A percentile compares a stretch with the other conserved stretches of the same genome.
Evolutionary conservation across 2,888 invertebrate species (phyloP).

Genomic region (Cephus pygmeus): DNA sequence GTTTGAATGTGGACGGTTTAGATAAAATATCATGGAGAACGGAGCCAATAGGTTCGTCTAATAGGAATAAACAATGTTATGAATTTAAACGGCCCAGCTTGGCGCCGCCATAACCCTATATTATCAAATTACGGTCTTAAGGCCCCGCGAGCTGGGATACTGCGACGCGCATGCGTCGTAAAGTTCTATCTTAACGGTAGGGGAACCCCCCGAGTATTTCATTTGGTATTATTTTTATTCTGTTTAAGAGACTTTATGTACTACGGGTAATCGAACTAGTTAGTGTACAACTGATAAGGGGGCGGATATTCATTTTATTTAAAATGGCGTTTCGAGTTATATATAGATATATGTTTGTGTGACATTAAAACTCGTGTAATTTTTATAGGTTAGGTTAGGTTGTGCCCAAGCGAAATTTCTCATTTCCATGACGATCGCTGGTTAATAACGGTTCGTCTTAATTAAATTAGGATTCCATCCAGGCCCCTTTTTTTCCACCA

Average conservation of each 20-base stretch:
- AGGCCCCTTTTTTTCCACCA: not conserved
- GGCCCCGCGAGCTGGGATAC: conserved; percentile 40
- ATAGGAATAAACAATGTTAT: conserved; percentile 54
- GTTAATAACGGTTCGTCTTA: conserved; percentile 57
- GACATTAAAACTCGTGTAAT: no score
- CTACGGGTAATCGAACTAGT: no score
- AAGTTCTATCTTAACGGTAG: conserved; percentile 52
- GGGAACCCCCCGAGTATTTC: not conserved
- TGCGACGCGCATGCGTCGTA: conserved; percentile 49
- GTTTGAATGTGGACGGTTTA: not conserved
- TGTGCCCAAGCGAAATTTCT: no score
- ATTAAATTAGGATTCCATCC: conserved; percentile 62
- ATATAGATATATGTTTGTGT: no score
- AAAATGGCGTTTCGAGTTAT: no score
- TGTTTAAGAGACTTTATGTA: not conserved
- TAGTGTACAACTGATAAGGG: no score
- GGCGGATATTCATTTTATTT: no score
- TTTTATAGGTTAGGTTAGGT: no score
- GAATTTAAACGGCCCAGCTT: conserved; percentile 52
- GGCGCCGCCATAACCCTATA: conserved; percentile 59
- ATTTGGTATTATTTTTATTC: not conserved
- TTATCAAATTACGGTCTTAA: conserved; percentile 55
- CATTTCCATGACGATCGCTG: conserved; percentile 10
- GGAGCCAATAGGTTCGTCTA: conserved; percentile 43
- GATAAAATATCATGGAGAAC: conserved; percentile 35